A percentile compares a stretch with the other conserved stretches of the same genome.
Evolutionary conservation across 1,140 invertebrate species (phyloP).

Genomic region (Copidosoma floridanum): DNA sequence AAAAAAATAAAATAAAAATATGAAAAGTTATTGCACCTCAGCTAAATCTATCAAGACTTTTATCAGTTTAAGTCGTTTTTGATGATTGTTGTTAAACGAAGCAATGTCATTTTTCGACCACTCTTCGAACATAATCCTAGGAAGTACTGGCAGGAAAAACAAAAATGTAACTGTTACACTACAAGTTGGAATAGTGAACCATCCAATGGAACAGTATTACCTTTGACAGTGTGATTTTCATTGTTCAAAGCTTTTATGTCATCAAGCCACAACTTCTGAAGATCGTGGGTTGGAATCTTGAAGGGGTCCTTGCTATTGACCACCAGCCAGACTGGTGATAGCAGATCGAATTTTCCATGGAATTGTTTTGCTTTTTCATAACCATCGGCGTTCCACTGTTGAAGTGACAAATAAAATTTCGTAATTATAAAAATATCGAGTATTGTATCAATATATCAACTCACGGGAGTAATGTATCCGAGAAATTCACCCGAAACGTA

Average conservation of each 20-base stretch:
- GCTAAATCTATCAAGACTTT: conserved; percentile 63
- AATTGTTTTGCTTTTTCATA: conserved; percentile 92
- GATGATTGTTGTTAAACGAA: conserved; percentile 61
- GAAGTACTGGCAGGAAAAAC: conserved; percentile 70
- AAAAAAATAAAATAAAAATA: not conserved
- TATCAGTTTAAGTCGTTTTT: conserved; percentile 61
- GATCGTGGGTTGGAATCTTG: conserved; percentile 70
- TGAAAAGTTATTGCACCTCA: conserved; percentile 44
- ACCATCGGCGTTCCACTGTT: conserved; percentile 92
- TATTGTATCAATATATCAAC: conserved; percentile 32
- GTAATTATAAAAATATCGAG: conserved; percentile 1
- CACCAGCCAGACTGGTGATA: conserved; percentile 93
- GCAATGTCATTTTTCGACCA: conserved; percentile 73
- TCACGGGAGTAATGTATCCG: conserved; percentile 89
- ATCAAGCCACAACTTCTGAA: conserved; percentile 81
- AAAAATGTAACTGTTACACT: conserved; percentile 18
- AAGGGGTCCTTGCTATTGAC: conserved; percentile 62
- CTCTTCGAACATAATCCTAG: conserved; percentile 82
- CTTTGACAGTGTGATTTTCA: conserved; percentile 55
- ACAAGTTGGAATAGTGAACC: conserved; percentile 18
- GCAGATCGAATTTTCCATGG: conserved; percentile 82
- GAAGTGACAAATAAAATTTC: not conserved
- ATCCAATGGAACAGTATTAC: conserved; percentile 39
- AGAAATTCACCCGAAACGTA: conserved; percentile 70
- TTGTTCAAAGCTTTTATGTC: conserved; percentile 62